Conservation (phyloP, 2,797 vertebrate species). For the Pantherophis vulpinus region DNA sequence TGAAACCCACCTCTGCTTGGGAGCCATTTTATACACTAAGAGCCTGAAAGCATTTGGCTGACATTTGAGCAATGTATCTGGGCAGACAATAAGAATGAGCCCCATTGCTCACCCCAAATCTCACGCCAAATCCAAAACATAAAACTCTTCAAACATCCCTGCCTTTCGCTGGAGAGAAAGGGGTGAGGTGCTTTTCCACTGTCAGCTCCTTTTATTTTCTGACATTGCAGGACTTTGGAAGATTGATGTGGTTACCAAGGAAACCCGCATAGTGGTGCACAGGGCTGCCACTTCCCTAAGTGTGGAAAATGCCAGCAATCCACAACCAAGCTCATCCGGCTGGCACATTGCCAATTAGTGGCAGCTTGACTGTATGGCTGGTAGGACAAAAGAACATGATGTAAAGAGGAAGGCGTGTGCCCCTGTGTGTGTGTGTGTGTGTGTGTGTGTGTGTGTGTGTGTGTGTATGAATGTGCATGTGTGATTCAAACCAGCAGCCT, state of each 20-base stretch:
- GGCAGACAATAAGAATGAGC: background rate
- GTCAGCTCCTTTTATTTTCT: slow-evolving; percentile 58
- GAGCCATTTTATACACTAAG: slow-evolving; percentile 8
- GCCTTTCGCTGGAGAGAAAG: background rate
- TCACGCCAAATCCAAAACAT: background rate
- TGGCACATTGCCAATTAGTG: background rate
- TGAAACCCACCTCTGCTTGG: background rate
- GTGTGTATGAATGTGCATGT: background rate
- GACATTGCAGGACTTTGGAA: slow-evolving; percentile 46
- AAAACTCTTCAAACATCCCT: background rate
- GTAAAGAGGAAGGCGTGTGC: accelerated
- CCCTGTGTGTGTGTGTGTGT: background rate
- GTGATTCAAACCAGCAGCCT: background rate
- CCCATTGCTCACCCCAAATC: background rate
- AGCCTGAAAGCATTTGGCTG: slow-evolving; percentile 10
- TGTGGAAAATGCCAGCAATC: background rate
- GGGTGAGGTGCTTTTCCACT: slow-evolving; percentile 2
- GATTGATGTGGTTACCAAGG: slow-evolving; percentile 68
- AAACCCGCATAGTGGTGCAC: slow-evolving; percentile 54
- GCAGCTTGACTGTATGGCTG: accelerated
- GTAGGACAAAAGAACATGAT: background rate
- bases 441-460: background rate
- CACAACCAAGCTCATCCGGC: background rate
- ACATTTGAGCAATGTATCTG: background rate
- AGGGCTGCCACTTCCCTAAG: slow-evolving; percentile 30